Conservation (phyloP, 2,113 vertebrate genomes). For the Amphiprion percula region DNA sequence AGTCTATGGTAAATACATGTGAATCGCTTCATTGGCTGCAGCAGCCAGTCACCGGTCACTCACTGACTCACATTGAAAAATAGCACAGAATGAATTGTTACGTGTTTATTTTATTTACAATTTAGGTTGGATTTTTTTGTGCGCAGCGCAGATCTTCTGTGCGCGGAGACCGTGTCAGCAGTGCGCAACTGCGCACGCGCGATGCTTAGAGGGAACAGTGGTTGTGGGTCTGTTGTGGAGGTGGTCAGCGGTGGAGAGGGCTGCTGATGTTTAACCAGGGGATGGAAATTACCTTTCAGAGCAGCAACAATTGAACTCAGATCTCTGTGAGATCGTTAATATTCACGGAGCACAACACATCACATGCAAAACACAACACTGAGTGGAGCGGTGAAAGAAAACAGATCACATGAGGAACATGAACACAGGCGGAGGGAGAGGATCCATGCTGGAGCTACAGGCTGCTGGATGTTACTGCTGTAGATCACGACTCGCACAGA, state of each 20-base stretch:
- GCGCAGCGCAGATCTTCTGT: too few species aligned
- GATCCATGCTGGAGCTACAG: constrained; percentile 4
- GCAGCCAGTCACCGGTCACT: too few species aligned
- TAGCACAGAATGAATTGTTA: too few species aligned
- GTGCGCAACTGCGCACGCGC: too few species aligned
- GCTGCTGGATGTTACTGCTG: not conserved
- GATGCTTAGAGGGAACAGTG: too few species aligned
- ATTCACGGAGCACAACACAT: constrained; percentile 61
- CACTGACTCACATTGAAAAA: too few species aligned
- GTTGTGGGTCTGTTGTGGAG: constrained; percentile 35
- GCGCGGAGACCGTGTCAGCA: too few species aligned
- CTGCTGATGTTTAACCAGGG: constrained; percentile 34
- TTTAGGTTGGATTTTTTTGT: too few species aligned
- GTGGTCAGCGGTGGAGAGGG: constrained; percentile 29
- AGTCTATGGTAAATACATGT: too few species aligned
- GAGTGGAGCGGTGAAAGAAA: not conserved
- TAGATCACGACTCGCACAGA: not conserved
- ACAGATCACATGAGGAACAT: constrained; percentile 21
- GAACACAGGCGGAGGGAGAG: not conserved
- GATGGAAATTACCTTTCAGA: constrained; percentile 63
- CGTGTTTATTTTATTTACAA: too few species aligned
- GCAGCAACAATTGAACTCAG: constrained; percentile 30
- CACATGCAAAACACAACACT: constrained; percentile 21
- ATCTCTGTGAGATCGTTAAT: constrained; percentile 62
- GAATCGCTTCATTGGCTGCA: too few species aligned